Evolutionary conservation across 1,140 invertebrate species (phyloP), one percentile per base, ranked within the genome.

Genomic region (Camponotus vicinus): DNA sequence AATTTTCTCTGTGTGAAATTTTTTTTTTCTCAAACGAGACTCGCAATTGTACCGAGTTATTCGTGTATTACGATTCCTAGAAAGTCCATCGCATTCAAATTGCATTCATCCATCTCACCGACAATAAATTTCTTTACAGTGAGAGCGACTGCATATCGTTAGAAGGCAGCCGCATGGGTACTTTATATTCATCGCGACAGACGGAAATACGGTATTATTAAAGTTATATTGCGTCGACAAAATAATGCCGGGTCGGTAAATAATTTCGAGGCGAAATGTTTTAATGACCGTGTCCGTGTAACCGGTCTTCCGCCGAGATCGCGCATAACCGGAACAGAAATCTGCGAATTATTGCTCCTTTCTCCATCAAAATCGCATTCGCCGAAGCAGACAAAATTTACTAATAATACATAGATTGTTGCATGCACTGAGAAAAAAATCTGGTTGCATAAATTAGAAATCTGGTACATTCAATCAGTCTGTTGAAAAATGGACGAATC

Each of bases 231-330:
- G 32, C 45, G 13, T 45, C 40, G 42, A 66, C 57, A 66, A 83
- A 80, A 71, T 90, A 90, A 88, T 88, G 55, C 3, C 63, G 37
- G 88, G 85, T 86, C 61, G 55, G 61, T 84, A 86, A 84, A 89
- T 83, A 78, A 89, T 89, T 89, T 79, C 55, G 21, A 45, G 40
- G 45, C 18, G 59, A 66, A 66, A 82, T 82, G 71, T 79, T 67
- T 90, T 89, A 89, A 89, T 71, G 75, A 85, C 37, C 67, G 11
- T n/a, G 69, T 85, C 86, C 27, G 57, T 45, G 73, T 57, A 85
- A 84, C 89, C 88, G 88, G 85, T 89, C 89, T 45, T 76, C 34
- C 69, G 37, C 6, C 45, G 55, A 61, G 73, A 49, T 67, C 27
- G n/a, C 32, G 8, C 32, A n/a, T 9, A 15, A 4, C 5, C 27